Conservation (phyloP, 92 coral and sea anemone species). For the Phenganax marumi region DNA sequence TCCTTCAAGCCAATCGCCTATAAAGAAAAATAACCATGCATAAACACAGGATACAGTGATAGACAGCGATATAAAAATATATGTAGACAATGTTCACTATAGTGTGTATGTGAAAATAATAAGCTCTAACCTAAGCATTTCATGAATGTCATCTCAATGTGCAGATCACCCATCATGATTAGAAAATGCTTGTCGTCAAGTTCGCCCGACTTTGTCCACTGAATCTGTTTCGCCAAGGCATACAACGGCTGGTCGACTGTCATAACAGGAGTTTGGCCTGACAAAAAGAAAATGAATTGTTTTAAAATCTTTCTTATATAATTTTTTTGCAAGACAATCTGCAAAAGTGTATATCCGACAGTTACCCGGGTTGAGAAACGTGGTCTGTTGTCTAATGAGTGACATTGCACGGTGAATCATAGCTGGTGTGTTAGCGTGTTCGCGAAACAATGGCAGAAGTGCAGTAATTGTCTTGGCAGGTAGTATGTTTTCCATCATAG, state of each 20-base stretch:
- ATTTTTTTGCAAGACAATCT: background rate
- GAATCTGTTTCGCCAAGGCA: conserved; percentile 8
- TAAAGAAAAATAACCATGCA: background rate
- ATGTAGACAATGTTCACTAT: background rate
- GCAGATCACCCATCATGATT: conserved; percentile 32
- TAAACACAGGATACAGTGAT: background rate
- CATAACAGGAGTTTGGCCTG: conserved; percentile 26
- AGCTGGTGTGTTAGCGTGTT: conserved; percentile 19
- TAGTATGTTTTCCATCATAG: conserved; percentile 12
- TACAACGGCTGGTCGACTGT: conserved; percentile 28
- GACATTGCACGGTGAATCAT: conserved; percentile 22
- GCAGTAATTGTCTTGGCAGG: conserved; percentile 25
- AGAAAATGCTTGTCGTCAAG: conserved; percentile 23
- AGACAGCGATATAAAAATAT: background rate
- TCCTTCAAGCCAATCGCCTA: conserved; percentile 28
- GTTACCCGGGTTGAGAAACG: conserved; percentile 16
- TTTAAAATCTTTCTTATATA: background rate
- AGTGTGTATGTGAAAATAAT: background rate
- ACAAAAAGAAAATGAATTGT: background rate
- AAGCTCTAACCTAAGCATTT: conserved; percentile 20
- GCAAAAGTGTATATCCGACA: background rate
- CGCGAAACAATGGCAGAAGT: conserved; percentile 24
- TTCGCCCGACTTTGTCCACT: conserved; percentile 12
- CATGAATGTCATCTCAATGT: conserved; percentile 32
- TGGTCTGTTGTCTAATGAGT: conserved; percentile 9